These are phyloP conservation scores for Acronicta aceris DNA, from an alignment of 2,888 invertebrate species.

Conservation along the genomic window DNA sequence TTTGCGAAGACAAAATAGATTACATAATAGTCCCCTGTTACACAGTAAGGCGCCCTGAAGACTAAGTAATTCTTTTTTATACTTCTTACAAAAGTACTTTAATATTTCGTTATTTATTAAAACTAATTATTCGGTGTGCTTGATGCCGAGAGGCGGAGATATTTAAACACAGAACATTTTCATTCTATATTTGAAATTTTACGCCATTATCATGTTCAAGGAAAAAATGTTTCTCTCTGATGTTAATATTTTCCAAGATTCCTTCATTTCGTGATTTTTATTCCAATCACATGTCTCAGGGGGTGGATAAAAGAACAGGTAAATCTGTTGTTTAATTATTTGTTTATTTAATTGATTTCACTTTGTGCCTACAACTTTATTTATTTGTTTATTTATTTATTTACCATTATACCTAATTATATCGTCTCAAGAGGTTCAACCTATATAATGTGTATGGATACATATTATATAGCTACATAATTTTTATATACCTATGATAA, in stretches of 20 bases:
- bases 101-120: conserved; percentile 23
- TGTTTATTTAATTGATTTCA: conserved; percentile 17
- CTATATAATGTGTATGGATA: too few relatives aligned
- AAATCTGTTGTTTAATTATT: conserved; percentile 16
- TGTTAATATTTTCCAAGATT: conserved; percentile 11
- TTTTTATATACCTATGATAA: too few relatives aligned
- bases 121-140: conserved; percentile 22
- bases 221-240: conserved; percentile 18
- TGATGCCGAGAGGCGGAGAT: conserved; percentile 2
- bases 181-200: conserved; percentile 7
- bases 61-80: conserved; percentile 28
- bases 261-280: not conserved
- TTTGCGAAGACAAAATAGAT: conserved; percentile 65
- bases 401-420: too few relatives aligned
- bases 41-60: conserved; percentile 35
- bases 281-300: conserved; percentile 7
- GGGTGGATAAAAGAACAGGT: conserved; percentile 3
- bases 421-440: too few relatives aligned
- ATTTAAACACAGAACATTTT: conserved; percentile 6
- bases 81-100: conserved; percentile 28
- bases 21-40: conserved; percentile 52
- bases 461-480: too few relatives aligned
- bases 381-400: conserved; percentile 34
- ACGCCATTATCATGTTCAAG: conserved; percentile 1
- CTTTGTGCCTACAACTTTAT: too few relatives aligned